phyloP scores from a whole-genome alignment of 1,140 invertebrate species.

The Zaprionus davidi region DNA sequence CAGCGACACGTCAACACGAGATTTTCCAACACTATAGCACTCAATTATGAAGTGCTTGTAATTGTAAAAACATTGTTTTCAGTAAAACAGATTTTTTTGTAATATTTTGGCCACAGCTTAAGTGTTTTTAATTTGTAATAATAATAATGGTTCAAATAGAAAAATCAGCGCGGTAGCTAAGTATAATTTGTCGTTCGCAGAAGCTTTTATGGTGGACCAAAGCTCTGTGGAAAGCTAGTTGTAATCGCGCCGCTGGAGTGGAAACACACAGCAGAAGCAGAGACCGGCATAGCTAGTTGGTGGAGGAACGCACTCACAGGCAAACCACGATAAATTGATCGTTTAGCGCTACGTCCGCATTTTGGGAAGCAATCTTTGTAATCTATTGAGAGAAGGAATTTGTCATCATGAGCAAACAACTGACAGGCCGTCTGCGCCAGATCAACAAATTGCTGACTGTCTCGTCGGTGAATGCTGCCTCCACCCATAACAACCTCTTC shows the following conservation, averaged over 20 bases:
- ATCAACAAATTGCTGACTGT: conserved; percentile 51
- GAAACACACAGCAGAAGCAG: not conserved
- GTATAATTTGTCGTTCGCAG: not conserved
- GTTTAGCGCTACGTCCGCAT: not conserved
- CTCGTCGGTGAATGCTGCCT: conserved; percentile 32
- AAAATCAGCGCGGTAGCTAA: not conserved
- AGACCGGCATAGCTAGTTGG: not conserved
- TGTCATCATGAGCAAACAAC: conserved; percentile 64
- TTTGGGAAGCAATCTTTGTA: not conserved
- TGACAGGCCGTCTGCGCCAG: conserved; percentile 45
- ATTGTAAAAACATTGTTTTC: too few relatives aligned
- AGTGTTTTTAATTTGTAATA: not conserved
- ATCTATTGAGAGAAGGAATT: not conserved
- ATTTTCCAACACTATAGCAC: not conserved
- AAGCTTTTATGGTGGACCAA: conserved; percentile 37
- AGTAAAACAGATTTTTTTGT: too few relatives aligned
- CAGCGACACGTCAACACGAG: not conserved
- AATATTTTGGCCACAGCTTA: not conserved
- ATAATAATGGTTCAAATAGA: not conserved
- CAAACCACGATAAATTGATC: not conserved
- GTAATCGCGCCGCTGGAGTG: conserved; percentile 43
- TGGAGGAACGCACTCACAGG: not conserved
- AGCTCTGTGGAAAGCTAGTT: conserved; percentile 44
- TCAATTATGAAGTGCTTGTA: too few relatives aligned
- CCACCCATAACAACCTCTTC: conserved; percentile 84